Conservation (phyloP, 2,113 vertebrate genomes). For the Neotoma lepida region DNA sequence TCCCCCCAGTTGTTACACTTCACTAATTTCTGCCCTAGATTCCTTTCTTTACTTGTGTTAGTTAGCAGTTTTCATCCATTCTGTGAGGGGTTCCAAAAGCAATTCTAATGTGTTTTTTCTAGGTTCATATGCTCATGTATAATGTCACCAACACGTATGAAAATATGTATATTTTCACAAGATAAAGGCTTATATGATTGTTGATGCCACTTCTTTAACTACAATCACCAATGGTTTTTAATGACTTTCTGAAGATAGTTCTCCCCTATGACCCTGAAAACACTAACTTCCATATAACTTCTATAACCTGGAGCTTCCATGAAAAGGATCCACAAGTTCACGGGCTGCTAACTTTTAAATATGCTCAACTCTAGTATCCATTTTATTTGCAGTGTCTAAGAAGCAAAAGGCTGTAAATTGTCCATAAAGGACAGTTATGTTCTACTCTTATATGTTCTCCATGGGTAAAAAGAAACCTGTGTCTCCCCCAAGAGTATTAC, state of each 20-base stretch:
- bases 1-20: not conserved
- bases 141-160: not conserved
- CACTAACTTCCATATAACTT: not conserved
- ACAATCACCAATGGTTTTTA: not conserved
- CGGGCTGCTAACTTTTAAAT: not conserved
- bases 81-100: not conserved
- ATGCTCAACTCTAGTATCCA: not conserved
- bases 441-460: not conserved
- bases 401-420: slow-evolving; percentile 2
- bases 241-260: slow-evolving; percentile 5
- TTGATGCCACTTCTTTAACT: not conserved
- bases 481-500: not conserved
- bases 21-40: not conserved
- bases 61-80: not conserved
- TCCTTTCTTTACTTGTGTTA: not conserved
- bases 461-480: not conserved
- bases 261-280: not conserved
- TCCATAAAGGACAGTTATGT: not conserved
- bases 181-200: not conserved
- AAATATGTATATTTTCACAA: not conserved
- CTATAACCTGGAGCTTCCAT: not conserved
- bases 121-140: not conserved
- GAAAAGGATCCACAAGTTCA: not conserved
- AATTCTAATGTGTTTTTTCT: not conserved
- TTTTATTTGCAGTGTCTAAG: not conserved